Evolutionary conservation across 2,113 vertebrate species (phyloP).

Genomic region (Rhineura floridana): DNA sequence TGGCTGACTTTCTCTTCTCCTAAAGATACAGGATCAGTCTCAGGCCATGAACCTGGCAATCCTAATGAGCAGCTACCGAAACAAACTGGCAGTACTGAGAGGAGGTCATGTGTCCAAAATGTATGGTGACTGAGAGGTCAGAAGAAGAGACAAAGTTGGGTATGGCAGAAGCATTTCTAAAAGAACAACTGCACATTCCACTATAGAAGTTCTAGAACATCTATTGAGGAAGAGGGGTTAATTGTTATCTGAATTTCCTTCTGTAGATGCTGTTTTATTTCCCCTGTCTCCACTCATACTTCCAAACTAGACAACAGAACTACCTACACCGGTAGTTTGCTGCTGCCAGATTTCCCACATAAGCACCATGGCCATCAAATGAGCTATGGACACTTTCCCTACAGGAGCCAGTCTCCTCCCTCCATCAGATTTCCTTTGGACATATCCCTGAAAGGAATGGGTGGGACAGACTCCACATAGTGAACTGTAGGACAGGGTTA

Average conservation of each 20-base stretch:
- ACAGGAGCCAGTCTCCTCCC: background rate
- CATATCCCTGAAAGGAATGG: background rate
- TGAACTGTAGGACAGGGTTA: background rate
- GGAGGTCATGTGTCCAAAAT: background rate
- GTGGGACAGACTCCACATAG: background rate
- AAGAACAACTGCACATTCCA: no score
- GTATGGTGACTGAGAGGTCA: background rate
- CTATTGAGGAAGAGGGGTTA: background rate
- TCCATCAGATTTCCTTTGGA: background rate
- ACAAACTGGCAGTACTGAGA: background rate
- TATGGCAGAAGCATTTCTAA: background rate
- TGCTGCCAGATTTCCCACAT: background rate
- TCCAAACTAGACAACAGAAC: no score
- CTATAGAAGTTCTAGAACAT: background rate
- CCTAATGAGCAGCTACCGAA: background rate
- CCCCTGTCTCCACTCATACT: no score
- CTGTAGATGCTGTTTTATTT: no score
- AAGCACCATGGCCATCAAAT: background rate
- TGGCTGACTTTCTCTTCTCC: no score
- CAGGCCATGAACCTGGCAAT: no score
- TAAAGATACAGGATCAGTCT: no score
- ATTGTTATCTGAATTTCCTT: background rate
- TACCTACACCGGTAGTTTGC: no score
- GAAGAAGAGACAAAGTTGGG: background rate
- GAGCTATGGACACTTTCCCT: no score